Evolutionary conservation across 2,888 invertebrate species (phyloP).

Genomic region (Druceiella hillmani): DNA sequence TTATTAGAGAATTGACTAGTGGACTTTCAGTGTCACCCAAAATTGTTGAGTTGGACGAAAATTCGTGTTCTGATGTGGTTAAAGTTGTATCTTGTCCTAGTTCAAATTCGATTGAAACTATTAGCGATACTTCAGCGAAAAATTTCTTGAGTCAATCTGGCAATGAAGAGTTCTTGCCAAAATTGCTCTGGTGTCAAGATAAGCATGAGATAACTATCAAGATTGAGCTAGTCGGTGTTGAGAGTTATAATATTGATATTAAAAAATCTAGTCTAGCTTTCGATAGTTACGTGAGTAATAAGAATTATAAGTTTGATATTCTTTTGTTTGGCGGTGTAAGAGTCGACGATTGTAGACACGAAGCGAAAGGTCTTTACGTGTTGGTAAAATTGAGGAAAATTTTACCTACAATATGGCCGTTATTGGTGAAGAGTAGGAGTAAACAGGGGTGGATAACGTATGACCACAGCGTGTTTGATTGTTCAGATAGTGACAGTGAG

Average conservation of each 20-base stretch:
- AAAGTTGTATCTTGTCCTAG: no score
- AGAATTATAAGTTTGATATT: conserved; percentile 35
- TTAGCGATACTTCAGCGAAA: no score
- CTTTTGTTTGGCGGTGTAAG: conserved; percentile 39
- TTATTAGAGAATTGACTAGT: no score
- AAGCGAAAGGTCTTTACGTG: conserved; percentile 39
- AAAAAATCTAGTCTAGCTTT: conserved; percentile 32
- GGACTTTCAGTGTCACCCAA: no score
- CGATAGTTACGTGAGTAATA: conserved; percentile 29
- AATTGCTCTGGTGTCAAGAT: conserved; percentile 38
- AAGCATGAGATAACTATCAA: conserved; percentile 32
- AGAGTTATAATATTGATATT: conserved; percentile 33
- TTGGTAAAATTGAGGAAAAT: conserved; percentile 33
- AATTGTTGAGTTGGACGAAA: no score
- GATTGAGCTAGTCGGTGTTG: conserved; percentile 35
- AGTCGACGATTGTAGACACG: conserved; percentile 28
- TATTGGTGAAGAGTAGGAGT: conserved; percentile 29
- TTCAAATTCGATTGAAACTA: no score
- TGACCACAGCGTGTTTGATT: conserved; percentile 9
- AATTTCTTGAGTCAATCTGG: no score
- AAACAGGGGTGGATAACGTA: conserved; percentile 34
- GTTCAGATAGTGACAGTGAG: neutral
- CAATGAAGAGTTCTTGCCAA: no score
- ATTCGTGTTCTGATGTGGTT: no score
- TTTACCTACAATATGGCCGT: conserved; percentile 34